A percentile compares a stretch with the other conserved stretches of the same genome.
Evolutionary conservation across 2,888 invertebrate genomes (phyloP).

Genomic region (Leucoma salicis): DNA sequence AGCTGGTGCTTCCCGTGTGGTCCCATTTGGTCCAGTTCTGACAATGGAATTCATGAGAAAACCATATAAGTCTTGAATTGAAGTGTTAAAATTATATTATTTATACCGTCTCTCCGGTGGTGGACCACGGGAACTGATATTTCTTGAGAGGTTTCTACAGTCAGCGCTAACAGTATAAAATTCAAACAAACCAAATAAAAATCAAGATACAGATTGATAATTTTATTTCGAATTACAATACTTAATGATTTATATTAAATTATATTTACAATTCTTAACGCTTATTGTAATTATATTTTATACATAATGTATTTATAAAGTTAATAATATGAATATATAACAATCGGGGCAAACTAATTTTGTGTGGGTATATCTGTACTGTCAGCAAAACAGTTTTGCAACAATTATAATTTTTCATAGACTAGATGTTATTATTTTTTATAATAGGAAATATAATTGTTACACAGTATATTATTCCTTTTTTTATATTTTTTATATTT

Average conservation of each 20-base stretch:
- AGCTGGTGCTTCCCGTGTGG: too few species aligned
- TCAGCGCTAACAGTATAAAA: too few species aligned
- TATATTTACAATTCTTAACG: constrained; percentile 68
- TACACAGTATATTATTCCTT: constrained; percentile 2
- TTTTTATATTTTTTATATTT: constrained; percentile 2
- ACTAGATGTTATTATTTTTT: constrained; percentile 14
- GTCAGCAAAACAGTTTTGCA: constrained; percentile 11
- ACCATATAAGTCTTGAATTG: too few species aligned
- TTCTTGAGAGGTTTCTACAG: too few species aligned
- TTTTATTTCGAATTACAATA: constrained; percentile 76
- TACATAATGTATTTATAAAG: neutral
- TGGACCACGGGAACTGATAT: too few species aligned
- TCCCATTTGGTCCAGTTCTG: too few species aligned
- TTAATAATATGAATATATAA: constrained; percentile 4
- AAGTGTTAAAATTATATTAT: too few species aligned
- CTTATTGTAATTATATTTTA: constrained; percentile 35
- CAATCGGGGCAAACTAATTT: constrained; percentile 14
- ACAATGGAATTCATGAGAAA: too few species aligned
- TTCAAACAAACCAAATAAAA: constrained; percentile 31
- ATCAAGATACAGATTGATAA: constrained; percentile 53
- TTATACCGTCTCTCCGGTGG: too few species aligned
- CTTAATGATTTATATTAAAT: constrained; percentile 74
- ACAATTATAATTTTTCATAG: constrained; percentile 6
- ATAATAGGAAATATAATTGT: constrained; percentile 3
- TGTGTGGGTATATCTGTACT: constrained; percentile 10